Evolutionary conservation across 2,113 vertebrate species (phyloP).

Genomic region (Mirza zaza): DNA sequence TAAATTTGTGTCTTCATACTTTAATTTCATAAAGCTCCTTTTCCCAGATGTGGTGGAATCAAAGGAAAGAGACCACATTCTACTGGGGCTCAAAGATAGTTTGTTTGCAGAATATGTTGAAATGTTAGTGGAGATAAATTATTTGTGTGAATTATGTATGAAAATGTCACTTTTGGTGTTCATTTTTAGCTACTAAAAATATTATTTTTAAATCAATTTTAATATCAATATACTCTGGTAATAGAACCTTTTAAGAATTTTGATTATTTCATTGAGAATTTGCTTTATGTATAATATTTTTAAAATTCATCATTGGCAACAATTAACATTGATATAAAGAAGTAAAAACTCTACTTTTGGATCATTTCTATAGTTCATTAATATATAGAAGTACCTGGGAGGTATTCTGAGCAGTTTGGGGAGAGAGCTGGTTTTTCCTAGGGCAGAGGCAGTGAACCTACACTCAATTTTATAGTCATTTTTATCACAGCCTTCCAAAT

Average conservation of each 20-base stretch:
- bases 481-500: background rate
- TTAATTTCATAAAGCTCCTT: background rate
- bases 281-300: background rate
- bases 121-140: background rate
- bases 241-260: background rate
- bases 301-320: background rate
- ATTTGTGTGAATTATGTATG: background rate
- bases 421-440: background rate
- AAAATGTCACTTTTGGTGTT: background rate
- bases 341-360: too few relatives aligned
- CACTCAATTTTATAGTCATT: background rate
- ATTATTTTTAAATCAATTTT: background rate
- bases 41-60: background rate
- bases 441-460: background rate
- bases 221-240: background rate
- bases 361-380: too few relatives aligned
- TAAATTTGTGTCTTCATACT: background rate
- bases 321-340: background rate
- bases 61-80: background rate
- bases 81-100: background rate
- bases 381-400: background rate
- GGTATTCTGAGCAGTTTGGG: background rate
- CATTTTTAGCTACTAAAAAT: background rate
- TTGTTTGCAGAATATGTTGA: background rate
- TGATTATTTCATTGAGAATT: background rate